Percentiles rank a stretch among this genome's conserved stretches.
Evolutionary conservation across 1,140 invertebrate species (phyloP).

Genomic region (Bombus fervidus): DNA sequence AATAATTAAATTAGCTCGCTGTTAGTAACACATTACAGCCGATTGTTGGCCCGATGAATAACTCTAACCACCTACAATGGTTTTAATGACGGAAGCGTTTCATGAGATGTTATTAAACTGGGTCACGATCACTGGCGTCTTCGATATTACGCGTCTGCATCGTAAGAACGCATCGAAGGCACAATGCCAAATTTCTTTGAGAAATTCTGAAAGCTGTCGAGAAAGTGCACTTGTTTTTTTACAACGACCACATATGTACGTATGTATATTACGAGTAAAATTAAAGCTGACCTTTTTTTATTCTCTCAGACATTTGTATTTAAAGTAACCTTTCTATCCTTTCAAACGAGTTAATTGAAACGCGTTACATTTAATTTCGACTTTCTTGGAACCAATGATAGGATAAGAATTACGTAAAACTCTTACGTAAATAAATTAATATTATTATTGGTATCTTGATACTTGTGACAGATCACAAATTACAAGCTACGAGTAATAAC

Average conservation of each 20-base stretch:
- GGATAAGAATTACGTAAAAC: no score
- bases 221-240: background rate
- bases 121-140: slow-evolving; percentile 53
- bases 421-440: no score
- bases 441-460: no score
- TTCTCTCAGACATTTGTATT: no score
- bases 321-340: no score
- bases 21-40: background rate
- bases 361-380: no score
- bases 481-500: no score
- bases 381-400: no score
- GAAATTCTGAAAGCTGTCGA: slow-evolving; percentile 19
- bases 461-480: no score
- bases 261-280: background rate
- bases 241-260: no score
- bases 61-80: slow-evolving; percentile 32
- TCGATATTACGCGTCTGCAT: slow-evolving; percentile 30
- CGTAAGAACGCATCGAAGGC: slow-evolving; percentile 36
- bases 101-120: slow-evolving; percentile 48
- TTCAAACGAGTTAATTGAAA: no score
- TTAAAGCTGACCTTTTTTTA: background rate
- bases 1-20: slow-evolving; percentile 54
- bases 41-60: slow-evolving; percentile 45
- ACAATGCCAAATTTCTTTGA: slow-evolving; percentile 48
- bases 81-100: slow-evolving; percentile 52